Percentiles rank a stretch among this genome's conserved stretches.
Evolutionary conservation across 2,797 vertebrate genomes (phyloP).

Genomic region (Sebastes diploproa): DNA sequence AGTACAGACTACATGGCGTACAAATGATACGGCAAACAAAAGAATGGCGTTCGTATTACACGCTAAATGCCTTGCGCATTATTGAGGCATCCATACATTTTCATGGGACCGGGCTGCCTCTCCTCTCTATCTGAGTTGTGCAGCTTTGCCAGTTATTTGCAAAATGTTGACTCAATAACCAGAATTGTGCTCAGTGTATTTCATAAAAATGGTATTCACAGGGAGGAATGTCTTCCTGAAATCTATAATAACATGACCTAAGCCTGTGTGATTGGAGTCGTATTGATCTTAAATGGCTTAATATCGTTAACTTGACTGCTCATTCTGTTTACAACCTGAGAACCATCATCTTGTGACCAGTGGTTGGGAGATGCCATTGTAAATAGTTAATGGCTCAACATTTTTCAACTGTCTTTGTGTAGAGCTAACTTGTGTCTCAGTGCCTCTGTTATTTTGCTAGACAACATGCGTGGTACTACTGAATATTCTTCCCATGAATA

Average conservation of each 20-base stretch:
- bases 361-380: slow-evolving; percentile 35
- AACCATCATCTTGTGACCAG: slow-evolving; percentile 43
- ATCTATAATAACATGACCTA: neutral
- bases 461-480: neutral
- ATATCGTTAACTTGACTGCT: slow-evolving; percentile 41
- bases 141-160: neutral
- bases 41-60: too few relatives aligned
- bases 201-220: neutral
- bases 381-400: slow-evolving; percentile 40
- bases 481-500: neutral
- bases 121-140: neutral
- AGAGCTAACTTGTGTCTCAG: slow-evolving; percentile 7
- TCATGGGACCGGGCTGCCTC: neutral
- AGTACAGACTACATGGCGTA: too few relatives aligned
- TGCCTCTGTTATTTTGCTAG: neutral
- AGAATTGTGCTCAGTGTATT: neutral
- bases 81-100: too few relatives aligned
- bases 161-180: neutral
- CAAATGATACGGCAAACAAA: too few relatives aligned
- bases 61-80: too few relatives aligned
- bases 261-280: neutral
- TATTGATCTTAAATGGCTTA: slow-evolving; percentile 42
- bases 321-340: slow-evolving; percentile 49
- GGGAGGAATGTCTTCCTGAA: slow-evolving; percentile 12
- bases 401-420: slow-evolving; percentile 20